phyloP scores from a whole-genome alignment of 2,797 vertebrate genomes.

The Oryzias sinensis region DNA sequence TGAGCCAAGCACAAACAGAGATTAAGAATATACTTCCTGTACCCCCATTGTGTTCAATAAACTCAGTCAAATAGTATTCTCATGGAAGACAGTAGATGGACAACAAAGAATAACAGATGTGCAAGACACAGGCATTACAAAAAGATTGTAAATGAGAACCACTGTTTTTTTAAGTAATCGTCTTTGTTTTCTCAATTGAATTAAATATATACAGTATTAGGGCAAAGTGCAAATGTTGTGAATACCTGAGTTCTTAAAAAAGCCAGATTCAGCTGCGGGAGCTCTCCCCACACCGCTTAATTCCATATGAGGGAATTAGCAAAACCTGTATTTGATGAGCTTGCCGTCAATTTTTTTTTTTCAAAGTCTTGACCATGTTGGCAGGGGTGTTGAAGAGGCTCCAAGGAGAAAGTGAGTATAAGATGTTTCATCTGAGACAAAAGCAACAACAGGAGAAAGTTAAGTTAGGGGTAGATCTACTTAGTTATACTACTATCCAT shows the following conservation, averaged over 20 bases:
- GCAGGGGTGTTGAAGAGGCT: slow-evolving; percentile 4
- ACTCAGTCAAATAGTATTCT: slow-evolving; percentile 28
- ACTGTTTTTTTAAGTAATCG: slow-evolving; percentile 56
- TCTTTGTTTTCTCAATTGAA: slow-evolving; percentile 78
- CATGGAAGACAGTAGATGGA: too few species aligned
- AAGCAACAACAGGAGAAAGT: slow-evolving; percentile 40
- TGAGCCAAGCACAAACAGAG: slow-evolving; percentile 48
- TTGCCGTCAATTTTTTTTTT: slow-evolving; percentile 22
- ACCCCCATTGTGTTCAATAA: slow-evolving; percentile 15
- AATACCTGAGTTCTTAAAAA: slow-evolving; percentile 68
- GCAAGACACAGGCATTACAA: slow-evolving; percentile 9
- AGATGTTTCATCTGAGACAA: slow-evolving; percentile 1
- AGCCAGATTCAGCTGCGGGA: slow-evolving; percentile 63
- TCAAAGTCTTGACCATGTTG: too few species aligned
- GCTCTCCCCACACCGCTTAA: slow-evolving; percentile 11
- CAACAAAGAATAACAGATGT: too few species aligned
- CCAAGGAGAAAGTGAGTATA: too few species aligned
- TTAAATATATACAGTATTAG: slow-evolving; percentile 75
- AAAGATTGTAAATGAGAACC: slow-evolving; percentile 59
- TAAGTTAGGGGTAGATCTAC: slow-evolving; percentile 7
- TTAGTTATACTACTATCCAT: too few species aligned
- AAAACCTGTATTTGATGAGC: slow-evolving; percentile 21
- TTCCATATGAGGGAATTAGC: slow-evolving; percentile 16
- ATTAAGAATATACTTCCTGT: slow-evolving; percentile 23
- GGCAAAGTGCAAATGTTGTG: slow-evolving; percentile 55